Evolutionary conservation across 2,888 invertebrate species (phyloP), one percentile per base, ranked within the genome.

Genomic region (Scaptomyza parva): DNA sequence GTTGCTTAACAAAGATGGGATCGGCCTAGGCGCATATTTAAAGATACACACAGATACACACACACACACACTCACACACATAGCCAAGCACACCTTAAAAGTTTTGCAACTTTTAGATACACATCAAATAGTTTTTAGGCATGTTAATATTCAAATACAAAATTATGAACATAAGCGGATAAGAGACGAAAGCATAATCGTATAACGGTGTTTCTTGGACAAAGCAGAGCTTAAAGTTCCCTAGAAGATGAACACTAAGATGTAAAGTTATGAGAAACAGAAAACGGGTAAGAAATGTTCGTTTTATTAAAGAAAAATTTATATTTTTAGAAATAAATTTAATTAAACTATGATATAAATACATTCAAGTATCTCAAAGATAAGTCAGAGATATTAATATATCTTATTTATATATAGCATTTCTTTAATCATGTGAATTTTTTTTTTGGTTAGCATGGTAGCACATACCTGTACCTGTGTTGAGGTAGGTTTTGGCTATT

Each of bases 401-500:
- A 9, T 28, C 9, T 2, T 2, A 9, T 28, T 3, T 30, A 30
- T 20, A 35, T 22, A 14, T 17, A 37, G 11, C 9, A 37, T 8
- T 9, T 12, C 7, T 26, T 45, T 33, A 52, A 35, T 30, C 47
- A 37, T 61, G 33, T 20, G 18, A 40, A 37, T 22, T 9, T 35
- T 30, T 17, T 17, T 7, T 20, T n/a, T n/a, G n/a, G n/a, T n/a
- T n/a, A n/a, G n/a, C n/a, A n/a, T n/a, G n/a, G n/a, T n/a, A n/a
- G 28, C 28, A 28, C 28, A 9, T 28, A 28, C 9, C 28, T 28
- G 30, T 2, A 22, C 22, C 12, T 17, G 41, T 30, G 57, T 79
- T 85, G 83, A 70, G 78, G 86, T 82, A 79, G 86, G 79, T 61
- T 63, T 43, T 41, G 26, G 2, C 6, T 33, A 33, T 69, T 53